Base-by-base conservation (phyloP, 2,888 invertebrate genomes). In the Mantis religiosa region DNA sequence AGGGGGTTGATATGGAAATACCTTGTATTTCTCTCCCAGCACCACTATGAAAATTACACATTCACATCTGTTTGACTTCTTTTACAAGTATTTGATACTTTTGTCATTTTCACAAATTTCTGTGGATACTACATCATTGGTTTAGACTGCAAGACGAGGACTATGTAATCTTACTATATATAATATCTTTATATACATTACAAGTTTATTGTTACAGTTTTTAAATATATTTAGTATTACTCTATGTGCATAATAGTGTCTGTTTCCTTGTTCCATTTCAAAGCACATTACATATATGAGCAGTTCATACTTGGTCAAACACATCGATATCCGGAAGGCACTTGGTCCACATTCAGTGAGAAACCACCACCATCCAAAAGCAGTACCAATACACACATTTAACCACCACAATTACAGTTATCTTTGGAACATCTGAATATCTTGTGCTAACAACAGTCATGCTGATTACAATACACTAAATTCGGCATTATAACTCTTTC, bases 311-410 rank as follows among this genome's bases (percentile, higher is more conserved):
- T 71, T 71, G 54, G 54, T 71, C 54, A 71, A 71, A 71, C 54
- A 86, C 86, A 28, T 81, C 54, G 25, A 47, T 30, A 41, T 86
- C 81, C 86, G 30, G 81, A 87, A 87, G 87, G 87, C 87, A 87
- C 87, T 87, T 87, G 30, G 82, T 82, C 82, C 81, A 54, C 82
- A 27, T 34, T 30, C 86, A 71, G 54, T 25, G 25, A 71, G 54
- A 71, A 71, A 71, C 54, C 54, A 71, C 54, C 54, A 71, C 54
- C 54, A 71, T 71, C 54, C 54, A 20, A 71, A 41, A 71, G 54
- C 54, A 71, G 54, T 71, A 71, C 54, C 54, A 71, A 71, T 3
- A 71, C 54, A 71, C 54, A 71, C 54, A 71, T 71, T 71, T 71
- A 71, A 25, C 54, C 54, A 71, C 54, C 54, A 71, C 54, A 71